phyloP scores from a whole-genome alignment of 2,113 vertebrate genomes.

The Diphyllodes magnificus region DNA sequence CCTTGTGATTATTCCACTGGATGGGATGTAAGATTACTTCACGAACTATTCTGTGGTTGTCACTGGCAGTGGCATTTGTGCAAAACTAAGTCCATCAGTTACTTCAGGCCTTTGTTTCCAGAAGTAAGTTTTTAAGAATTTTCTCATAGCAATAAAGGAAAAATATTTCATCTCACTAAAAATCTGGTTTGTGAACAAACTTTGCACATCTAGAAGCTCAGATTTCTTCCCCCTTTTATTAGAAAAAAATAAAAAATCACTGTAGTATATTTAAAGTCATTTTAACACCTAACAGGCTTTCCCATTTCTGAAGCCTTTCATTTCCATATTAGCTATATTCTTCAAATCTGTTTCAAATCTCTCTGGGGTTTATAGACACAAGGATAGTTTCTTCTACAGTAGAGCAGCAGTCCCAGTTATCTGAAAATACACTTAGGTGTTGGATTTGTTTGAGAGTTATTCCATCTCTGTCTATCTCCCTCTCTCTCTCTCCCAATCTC shows the following conservation, averaged over 20 bases:
- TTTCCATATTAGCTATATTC: not conserved
- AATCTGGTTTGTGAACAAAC: not conserved
- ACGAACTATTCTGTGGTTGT: not conserved
- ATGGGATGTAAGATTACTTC: not conserved
- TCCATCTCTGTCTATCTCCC: not conserved
- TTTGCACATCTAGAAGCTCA: not conserved
- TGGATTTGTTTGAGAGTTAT: not conserved
- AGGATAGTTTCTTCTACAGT: not conserved
- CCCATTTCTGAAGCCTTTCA: not conserved
- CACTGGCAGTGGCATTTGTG: not conserved
- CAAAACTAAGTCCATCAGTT: not conserved
- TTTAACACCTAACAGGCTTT: not conserved
- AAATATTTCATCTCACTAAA: not conserved
- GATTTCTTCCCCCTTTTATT: not conserved
- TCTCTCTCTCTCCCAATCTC: not conserved
- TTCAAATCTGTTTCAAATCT: not conserved
- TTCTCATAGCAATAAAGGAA: not conserved
- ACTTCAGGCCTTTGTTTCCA: not conserved
- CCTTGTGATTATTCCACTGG: not conserved
- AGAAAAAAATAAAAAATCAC: not conserved
- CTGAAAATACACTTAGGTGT: not conserved
- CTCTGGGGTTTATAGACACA: not conserved
- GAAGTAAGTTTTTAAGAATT: not conserved
- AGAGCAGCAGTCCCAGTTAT: not conserved
- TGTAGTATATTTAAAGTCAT: not conserved